A percentile compares a stretch with the other conserved stretches of the same genome.
These are phyloP conservation scores for Gymnogyps californianus DNA, from an alignment of 2,113 vertebrate species.

Conservation along the genomic window DNA sequence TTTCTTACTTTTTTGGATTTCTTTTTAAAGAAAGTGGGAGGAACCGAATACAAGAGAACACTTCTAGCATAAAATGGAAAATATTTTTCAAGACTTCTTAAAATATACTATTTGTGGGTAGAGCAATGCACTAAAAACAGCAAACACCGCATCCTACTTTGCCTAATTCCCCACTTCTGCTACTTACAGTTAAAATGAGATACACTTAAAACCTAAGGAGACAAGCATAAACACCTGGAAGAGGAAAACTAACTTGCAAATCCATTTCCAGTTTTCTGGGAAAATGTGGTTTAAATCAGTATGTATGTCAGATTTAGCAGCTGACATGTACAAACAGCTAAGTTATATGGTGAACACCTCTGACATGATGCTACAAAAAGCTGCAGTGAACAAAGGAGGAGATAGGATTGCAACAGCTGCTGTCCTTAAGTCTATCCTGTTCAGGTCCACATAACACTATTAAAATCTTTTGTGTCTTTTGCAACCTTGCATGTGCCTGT, in stretches of 20 bases:
- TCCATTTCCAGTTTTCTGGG: not conserved
- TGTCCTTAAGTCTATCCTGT: not conserved
- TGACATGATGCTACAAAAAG: not conserved
- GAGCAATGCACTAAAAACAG: not conserved
- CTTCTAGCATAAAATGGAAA: not conserved
- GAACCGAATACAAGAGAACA: not conserved
- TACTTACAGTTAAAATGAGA: not conserved
- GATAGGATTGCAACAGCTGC: not conserved
- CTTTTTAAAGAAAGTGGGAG: not conserved
- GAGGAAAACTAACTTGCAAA: not conserved
- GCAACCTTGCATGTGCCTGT: not conserved
- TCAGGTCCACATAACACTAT: not conserved
- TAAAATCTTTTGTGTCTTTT: not conserved
- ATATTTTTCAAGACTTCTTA: not conserved
- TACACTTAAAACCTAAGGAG: not conserved
- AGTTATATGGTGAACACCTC: not conserved
- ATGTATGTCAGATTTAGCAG: not conserved
- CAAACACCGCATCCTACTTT: not conserved
- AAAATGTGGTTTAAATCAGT: not conserved
- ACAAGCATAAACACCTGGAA: not conserved
- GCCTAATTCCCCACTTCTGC: not conserved
- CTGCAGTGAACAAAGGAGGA: not conserved
- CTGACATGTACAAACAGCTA: not conserved
- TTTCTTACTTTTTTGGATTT: not conserved
- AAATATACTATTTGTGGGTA: not conserved